Conservation (phyloP, 64 coral and sea anemone genomes). For the Cladopsammia gracilis region DNA sequence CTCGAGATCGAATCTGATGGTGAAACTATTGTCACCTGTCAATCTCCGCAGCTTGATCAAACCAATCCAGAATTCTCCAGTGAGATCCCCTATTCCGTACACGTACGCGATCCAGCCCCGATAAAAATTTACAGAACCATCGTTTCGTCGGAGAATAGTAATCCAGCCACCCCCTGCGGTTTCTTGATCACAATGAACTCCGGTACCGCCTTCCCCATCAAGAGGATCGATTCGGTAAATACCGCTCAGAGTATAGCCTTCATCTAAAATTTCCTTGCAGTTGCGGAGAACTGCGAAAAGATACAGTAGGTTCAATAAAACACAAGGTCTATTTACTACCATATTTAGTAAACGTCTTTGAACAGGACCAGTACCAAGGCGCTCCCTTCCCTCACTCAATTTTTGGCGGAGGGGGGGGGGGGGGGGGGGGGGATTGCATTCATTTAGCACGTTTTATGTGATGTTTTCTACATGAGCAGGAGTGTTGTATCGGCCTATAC, state of each 20-base stretch:
- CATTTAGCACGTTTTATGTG: too few species aligned
- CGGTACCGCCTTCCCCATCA: background rate
- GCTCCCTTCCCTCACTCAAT: too few species aligned
- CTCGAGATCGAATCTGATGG: slow-evolving; percentile 17
- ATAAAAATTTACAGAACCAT: slow-evolving; percentile 31
- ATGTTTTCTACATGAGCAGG: too few species aligned
- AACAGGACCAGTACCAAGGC: too few species aligned
- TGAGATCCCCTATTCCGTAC: slow-evolving; percentile 16
- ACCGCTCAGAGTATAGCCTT: background rate
- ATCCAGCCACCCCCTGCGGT: slow-evolving; percentile 43
- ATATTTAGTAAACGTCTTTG: too few species aligned
- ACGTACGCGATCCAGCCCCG: slow-evolving; percentile 42
- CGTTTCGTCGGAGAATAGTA: background rate
- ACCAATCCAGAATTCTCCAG: slow-evolving; percentile 46
- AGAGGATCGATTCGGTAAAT: background rate
- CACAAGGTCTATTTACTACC: background rate
- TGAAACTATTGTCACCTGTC: background rate
- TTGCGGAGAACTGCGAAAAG: background rate
- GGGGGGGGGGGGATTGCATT: too few species aligned
- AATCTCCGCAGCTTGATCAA: background rate
- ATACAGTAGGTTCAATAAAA: background rate
- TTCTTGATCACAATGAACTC: slow-evolving; percentile 45
- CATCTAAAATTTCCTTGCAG: background rate
- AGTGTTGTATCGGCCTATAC: too few species aligned
- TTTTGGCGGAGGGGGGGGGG: too few species aligned